Evolutionary conservation across 2,113 vertebrate genomes (phyloP).

Genomic region (Mastomys natalensis): DNA sequence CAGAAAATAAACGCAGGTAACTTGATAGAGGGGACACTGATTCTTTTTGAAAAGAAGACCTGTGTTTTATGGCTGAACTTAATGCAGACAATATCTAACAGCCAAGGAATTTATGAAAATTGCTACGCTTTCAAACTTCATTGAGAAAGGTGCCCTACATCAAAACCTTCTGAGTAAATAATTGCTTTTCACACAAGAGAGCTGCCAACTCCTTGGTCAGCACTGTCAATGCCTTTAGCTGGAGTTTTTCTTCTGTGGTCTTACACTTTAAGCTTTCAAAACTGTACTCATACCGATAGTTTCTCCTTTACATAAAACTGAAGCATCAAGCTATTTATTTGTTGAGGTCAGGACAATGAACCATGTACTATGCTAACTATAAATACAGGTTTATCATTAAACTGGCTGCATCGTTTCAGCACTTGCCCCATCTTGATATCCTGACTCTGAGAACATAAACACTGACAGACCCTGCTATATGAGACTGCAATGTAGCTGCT

Average conservation of each 20-base stretch:
- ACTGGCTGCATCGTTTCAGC: not conserved
- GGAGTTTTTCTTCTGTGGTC: not conserved
- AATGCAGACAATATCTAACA: not conserved
- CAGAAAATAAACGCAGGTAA: not conserved
- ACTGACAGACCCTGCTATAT: too few relatives aligned
- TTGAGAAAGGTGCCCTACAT: not conserved
- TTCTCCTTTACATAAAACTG: constrained; percentile 1
- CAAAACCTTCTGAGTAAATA: not conserved
- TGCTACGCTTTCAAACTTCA: not conserved
- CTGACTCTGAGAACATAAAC: not conserved
- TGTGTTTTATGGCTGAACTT: not conserved
- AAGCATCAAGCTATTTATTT: not conserved
- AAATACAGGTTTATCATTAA: not conserved
- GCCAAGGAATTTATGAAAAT: not conserved
- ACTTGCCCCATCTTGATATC: not conserved
- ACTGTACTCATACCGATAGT: not conserved
- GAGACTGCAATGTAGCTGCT: not conserved
- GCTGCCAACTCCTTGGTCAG: not conserved
- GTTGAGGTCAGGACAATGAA: not conserved
- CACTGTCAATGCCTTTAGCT: not conserved
- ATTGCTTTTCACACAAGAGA: not conserved
- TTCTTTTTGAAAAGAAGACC: not conserved
- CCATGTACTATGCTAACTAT: not conserved
- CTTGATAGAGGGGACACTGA: not conserved
- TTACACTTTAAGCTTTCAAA: not conserved